Percentiles rank a stretch among this genome's conserved stretches.
phyloP scores from a whole-genome alignment of 1,140 invertebrate genomes.

The Ceratina japonica region DNA sequence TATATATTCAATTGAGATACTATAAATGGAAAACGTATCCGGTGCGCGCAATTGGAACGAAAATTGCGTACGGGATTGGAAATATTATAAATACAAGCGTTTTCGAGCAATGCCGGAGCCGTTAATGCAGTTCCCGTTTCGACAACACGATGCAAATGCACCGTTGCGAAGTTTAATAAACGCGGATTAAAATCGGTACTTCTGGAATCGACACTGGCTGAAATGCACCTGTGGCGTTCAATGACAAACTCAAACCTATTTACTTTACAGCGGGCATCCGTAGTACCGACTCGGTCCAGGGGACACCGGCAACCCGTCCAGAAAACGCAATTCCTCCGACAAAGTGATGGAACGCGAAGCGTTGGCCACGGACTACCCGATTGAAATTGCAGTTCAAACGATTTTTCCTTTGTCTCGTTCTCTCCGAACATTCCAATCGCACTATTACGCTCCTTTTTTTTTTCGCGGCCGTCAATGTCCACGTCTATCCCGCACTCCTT shows the following conservation, averaged over 20 bases:
- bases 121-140: background rate
- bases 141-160: background rate
- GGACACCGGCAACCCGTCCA: background rate
- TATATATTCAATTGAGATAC: background rate
- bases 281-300: no score
- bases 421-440: slow-evolving; percentile 51
- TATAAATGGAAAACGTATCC: background rate
- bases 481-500: background rate
- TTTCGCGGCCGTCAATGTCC: background rate
- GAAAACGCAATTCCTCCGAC: slow-evolving; percentile 30
- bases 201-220: background rate
- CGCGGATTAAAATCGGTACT: slow-evolving; percentile 15
- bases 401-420: slow-evolving; percentile 52
- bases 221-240: background rate
- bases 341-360: background rate
- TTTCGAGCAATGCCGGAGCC: background rate
- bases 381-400: slow-evolving; percentile 47
- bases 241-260: slow-evolving; percentile 12
- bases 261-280: background rate
- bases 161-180: background rate
- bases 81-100: background rate
- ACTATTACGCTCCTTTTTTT: slow-evolving; percentile 49
- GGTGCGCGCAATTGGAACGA: background rate
- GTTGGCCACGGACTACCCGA: slow-evolving; percentile 27
- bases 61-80: background rate